Base-by-base conservation (phyloP, 2,888 invertebrate species). In the Caenorhabditis sp. region DNA sequence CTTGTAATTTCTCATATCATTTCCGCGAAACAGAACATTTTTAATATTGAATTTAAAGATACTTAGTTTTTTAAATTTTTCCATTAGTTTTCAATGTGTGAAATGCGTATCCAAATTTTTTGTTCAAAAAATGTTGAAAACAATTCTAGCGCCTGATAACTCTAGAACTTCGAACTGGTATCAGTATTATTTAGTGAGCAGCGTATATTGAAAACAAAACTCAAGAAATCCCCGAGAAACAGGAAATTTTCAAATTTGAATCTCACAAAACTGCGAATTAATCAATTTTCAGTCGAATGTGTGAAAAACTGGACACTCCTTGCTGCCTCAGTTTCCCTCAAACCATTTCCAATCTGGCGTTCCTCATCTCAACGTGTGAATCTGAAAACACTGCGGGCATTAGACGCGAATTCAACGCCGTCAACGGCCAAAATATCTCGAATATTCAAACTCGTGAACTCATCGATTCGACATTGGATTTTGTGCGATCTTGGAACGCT, bases 261-360 rank as follows among this genome's bases (percentile, higher is more conserved):
- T 10, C 10, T 36, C 36, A 36, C 17, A 26, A 26, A 56, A 56
- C 7, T 21, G 4, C n/a, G n/a, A 53, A 26, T 4, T 12, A 26
- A 26, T n/a, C 36, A n/a, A 36, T 36, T 21, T 58, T 36, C 36
- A 59, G 59, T 8, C 25, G 59, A 49, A 59, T 59, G 59, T 26
- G 14, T 59, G 59, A 59, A 12, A 59, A 59, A 59, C 3, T 49
- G 38, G 23, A 31, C 2, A 14, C 20, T 5, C 25, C 59, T 4
- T 59, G 38, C 23, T 59, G 38, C 26, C 21, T 59, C 1, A 59
- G 25, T 26, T n/a, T 49, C 12, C 59, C 59, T 1, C 59, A 59
- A 49, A 43, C 38, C 17, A 59, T 59, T 20, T 59, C 59, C 38
- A 59, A 59, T 25, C 38, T 59, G 5, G 59, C 59, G n/a, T 59